Evolutionary conservation across 2,888 invertebrate species (phyloP), one percentile per base, ranked within the genome.

Genomic region (Caenorhabditis parvicauda): DNA sequence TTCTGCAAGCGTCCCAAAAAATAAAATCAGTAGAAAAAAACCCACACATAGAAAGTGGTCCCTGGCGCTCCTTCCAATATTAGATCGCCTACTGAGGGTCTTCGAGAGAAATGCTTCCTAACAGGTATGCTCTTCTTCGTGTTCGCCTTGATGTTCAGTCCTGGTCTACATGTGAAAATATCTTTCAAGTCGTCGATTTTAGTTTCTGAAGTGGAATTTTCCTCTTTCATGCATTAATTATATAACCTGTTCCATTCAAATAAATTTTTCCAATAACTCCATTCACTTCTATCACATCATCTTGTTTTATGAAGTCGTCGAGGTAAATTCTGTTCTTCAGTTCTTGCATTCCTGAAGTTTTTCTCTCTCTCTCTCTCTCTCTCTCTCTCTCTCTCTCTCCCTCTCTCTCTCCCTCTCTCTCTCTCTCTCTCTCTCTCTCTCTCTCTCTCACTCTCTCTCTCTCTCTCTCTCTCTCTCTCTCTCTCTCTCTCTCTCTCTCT

Each of bases 201-300:
- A 2, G 59, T 48, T 22, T 48, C 72, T 73, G 47, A 48, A 63
- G 39, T 17, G 12, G 6, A 19, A 32, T 32, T 1, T 14, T 21
- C n/a, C 21, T 7, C 22, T 2, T 24, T 35, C 2, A 37, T 22
- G 22, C 44, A 28, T 21, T 12, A 35, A n/a, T n/a, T 37, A 7
- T 42, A 29, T 48, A 32, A 64, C 65, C 43, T 7, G 63, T 67
- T 43, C 67, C 60, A 37, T 70, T 69, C n/a, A 66, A 46, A 55
- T 77, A 68, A 14, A 77, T 56, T 14, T 70, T 59, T 22, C 75
- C 74, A 19, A 76, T 65, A 4, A 75, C 75, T 25, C 77, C 77
- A 25, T 60, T 66, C 4, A 69, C 64, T 9, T 60, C 47, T 2
- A 73, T 41, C 6, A 75, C 42, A 14, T 70, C 75, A 1, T 53